phyloP scores from a whole-genome alignment of 2,888 invertebrate species.

The Idaea straminata region DNA sequence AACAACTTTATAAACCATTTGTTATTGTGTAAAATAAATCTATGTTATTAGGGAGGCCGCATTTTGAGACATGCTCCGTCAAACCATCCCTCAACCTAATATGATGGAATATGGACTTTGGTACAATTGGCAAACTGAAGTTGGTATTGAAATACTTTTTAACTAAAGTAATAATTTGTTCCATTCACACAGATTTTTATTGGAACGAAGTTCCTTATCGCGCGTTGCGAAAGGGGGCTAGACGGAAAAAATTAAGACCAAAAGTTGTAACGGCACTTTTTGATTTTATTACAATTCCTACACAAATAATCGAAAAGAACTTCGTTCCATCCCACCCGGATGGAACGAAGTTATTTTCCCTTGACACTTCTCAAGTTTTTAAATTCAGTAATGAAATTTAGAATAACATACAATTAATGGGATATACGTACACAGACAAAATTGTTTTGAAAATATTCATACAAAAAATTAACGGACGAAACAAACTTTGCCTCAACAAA shows the following conservation, averaged over 20 bases:
- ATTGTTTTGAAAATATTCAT: neutral
- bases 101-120: conserved; percentile 11
- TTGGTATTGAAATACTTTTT: neutral
- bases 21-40: conserved; percentile 29
- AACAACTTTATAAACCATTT: neutral
- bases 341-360: too few relatives aligned
- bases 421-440: neutral
- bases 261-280: too few relatives aligned
- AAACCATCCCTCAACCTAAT: conserved; percentile 30
- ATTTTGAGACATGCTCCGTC: conserved; percentile 23
- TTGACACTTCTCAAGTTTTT: too few relatives aligned
- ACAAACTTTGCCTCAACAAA: neutral
- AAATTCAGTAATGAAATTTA: too few relatives aligned
- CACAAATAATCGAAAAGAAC: too few relatives aligned
- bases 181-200: too few relatives aligned
- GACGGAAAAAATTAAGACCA: too few relatives aligned
- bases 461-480: neutral
- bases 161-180: neutral
- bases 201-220: too few relatives aligned
- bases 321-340: too few relatives aligned
- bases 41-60: conserved; percentile 27
- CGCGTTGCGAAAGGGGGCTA: too few relatives aligned
- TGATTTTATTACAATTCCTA: too few relatives aligned
- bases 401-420: neutral
- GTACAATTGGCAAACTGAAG: conserved; percentile 11